Conservation (phyloP, 2,797 vertebrate genomes). For the Triplophysa bombifrons region DNA sequence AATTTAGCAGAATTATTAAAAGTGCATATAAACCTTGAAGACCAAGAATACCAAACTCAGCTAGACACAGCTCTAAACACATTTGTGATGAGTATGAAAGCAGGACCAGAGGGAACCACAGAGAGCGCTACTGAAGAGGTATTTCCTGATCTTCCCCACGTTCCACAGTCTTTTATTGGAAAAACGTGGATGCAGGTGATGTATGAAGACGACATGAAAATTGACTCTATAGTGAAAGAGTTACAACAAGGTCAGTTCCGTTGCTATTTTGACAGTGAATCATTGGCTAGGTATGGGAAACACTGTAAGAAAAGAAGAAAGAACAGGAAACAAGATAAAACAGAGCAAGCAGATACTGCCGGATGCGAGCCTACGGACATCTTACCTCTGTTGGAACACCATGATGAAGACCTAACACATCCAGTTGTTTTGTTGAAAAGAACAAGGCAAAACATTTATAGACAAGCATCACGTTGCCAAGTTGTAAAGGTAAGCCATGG, state of each 20-base stretch:
- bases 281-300: constrained; percentile 71
- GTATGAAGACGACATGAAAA: constrained; percentile 85
- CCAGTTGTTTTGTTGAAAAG: constrained; percentile 54
- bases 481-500: constrained; percentile 86
- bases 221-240: constrained; percentile 82
- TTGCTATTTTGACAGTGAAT: constrained; percentile 87
- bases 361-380: constrained; percentile 51
- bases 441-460: constrained; percentile 28
- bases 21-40: constrained; percentile 76
- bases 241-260: constrained; percentile 81
- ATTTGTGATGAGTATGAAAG: constrained; percentile 37
- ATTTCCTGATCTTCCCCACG: constrained; percentile 78
- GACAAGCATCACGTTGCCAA: constrained; percentile 69
- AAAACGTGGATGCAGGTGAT: constrained; percentile 88
- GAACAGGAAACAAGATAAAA: constrained; percentile 59
- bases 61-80: constrained; percentile 74
- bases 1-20: constrained; percentile 77
- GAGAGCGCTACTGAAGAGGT: constrained; percentile 73
- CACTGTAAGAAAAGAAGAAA: constrained; percentile 62
- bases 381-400: constrained; percentile 69
- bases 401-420: constrained; percentile 64
- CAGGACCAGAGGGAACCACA: constrained; percentile 43
- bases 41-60: constrained; percentile 78
- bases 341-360: constrained; percentile 30
- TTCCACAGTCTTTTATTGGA: constrained; percentile 86